Percentiles rank a stretch among this genome's conserved stretches.
phyloP scores from a whole-genome alignment of 2,113 vertebrate genomes.

The Pseudorectes ferrugineus region DNA sequence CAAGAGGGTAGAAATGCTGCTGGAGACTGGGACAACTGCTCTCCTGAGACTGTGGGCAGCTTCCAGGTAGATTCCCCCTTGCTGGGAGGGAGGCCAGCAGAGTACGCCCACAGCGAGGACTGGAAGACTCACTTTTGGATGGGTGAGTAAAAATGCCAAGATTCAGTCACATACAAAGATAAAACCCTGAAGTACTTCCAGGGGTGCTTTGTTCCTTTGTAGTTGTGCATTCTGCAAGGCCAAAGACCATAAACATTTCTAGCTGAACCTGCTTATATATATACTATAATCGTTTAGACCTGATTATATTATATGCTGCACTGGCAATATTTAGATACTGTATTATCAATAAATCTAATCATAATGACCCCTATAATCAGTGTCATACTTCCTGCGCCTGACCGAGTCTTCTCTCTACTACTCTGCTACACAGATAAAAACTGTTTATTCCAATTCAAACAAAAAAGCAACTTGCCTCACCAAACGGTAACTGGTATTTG shows the following conservation, averaged over 20 bases:
- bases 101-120: fast-evolving
- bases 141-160: background rate
- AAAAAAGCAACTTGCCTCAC: background rate
- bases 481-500: background rate
- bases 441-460: background rate
- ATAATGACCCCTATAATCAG: background rate
- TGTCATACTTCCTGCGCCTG: background rate
- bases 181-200: background rate
- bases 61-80: background rate
- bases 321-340: background rate
- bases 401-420: background rate
- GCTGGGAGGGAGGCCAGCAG: background rate
- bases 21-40: background rate
- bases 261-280: background rate
- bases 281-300: background rate
- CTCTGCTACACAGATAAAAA: background rate
- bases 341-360: background rate
- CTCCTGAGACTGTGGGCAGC: background rate
- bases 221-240: background rate
- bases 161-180: background rate
- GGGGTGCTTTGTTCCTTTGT: background rate
- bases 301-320: background rate
- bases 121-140: background rate
- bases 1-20: background rate
- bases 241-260: background rate